These are phyloP conservation scores for Hypena proboscidalis DNA, from an alignment of 2,888 invertebrate genomes.

Conservation along the genomic window DNA sequence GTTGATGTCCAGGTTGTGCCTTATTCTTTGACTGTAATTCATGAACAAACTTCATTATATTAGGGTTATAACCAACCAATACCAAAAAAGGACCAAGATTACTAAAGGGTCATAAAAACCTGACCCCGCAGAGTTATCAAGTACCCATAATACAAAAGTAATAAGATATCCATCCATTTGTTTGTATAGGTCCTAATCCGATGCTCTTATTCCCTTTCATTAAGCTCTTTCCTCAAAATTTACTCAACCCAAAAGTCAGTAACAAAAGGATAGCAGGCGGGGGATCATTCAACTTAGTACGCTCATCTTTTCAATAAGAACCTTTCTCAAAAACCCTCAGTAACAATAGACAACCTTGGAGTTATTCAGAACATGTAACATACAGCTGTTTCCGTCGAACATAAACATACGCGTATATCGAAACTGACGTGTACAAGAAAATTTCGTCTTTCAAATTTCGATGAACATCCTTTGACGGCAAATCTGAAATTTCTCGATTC, in stretches of 20 bases:
- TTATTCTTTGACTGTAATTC: too few species aligned
- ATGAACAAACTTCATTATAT: too few species aligned
- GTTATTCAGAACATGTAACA: slow-evolving; percentile 41
- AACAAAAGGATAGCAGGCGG: slow-evolving; percentile 26
- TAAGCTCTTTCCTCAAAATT: slow-evolving; percentile 26
- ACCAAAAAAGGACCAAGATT: too few species aligned
- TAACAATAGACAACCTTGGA: slow-evolving; percentile 31
- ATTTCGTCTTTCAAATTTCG: slow-evolving; percentile 34
- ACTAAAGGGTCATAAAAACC: not conserved
- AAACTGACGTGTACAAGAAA: slow-evolving; percentile 34
- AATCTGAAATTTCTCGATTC: slow-evolving; percentile 29
- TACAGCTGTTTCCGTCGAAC: slow-evolving; percentile 38
- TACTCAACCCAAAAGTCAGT: slow-evolving; percentile 36
- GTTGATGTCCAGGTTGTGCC: too few species aligned
- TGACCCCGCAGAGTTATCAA: too few species aligned
- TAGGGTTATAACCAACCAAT: too few species aligned
- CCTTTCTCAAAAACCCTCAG: slow-evolving; percentile 37
- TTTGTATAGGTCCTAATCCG: slow-evolving; percentile 20
- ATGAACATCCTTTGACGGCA: slow-evolving; percentile 38
- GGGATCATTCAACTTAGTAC: slow-evolving; percentile 31
- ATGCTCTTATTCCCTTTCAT: slow-evolving; percentile 35
- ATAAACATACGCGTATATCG: slow-evolving; percentile 20
- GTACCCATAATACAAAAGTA: slow-evolving; percentile 8
- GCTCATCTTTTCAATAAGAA: slow-evolving; percentile 41
- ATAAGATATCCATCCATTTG: slow-evolving; percentile 20